Evolutionary conservation across 1,140 invertebrate genomes (phyloP).

Genomic region (Gerris buenoi): DNA sequence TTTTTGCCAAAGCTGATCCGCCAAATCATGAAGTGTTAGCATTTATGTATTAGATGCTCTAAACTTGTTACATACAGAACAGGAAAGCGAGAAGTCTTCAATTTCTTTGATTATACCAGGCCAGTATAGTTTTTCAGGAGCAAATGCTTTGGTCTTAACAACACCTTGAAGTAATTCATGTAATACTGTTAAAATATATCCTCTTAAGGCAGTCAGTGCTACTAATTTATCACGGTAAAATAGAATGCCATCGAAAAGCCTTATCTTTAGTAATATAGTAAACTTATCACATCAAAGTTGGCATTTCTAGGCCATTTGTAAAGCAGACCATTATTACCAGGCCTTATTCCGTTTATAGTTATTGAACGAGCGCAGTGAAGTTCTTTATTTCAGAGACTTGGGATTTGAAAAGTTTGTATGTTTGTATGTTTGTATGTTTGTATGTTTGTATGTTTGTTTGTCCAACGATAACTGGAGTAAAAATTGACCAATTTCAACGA

Average conservation of each 20-base stretch:
- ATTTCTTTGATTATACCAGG: constrained; percentile 32
- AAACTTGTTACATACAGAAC: constrained; percentile 27
- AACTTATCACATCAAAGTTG: constrained; percentile 19
- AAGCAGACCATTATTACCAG: not conserved
- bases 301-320: not conserved
- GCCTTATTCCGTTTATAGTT: no score
- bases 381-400: no score
- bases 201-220: constrained; percentile 27
- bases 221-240: constrained; percentile 27
- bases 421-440: no score
- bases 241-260: constrained; percentile 25
- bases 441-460: no score
- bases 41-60: constrained; percentile 25
- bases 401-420: no score
- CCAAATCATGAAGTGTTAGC: constrained; percentile 21
- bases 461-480: no score
- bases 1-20: constrained; percentile 6
- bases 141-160: constrained; percentile 27
- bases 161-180: constrained; percentile 33
- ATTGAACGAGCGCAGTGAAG: no score
- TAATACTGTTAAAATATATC: constrained; percentile 27
- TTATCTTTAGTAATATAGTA: constrained; percentile 25
- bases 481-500: no score
- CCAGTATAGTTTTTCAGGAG: constrained; percentile 31
- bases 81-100: constrained; percentile 29